These are phyloP conservation scores for Tauraco hartlaubi DNA, from an alignment of 2,797 vertebrate genomes.

Conservation along the genomic window DNA sequence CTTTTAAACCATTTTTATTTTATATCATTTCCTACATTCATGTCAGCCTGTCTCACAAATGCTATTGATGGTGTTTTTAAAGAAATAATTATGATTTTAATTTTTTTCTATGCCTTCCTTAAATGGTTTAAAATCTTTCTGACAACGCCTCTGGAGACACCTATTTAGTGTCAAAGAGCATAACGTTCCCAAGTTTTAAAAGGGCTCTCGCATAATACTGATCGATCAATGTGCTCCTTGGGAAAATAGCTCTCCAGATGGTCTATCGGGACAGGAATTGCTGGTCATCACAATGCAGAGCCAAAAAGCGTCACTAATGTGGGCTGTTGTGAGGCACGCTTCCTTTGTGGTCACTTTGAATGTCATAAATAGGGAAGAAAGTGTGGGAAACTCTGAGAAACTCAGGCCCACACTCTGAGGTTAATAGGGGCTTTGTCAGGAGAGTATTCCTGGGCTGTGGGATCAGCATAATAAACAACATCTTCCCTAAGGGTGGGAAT, in stretches of 20 bases:
- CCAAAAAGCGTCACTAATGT: constrained; percentile 73
- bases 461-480: constrained; percentile 71
- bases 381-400: constrained; percentile 82
- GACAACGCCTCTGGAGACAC: constrained; percentile 51
- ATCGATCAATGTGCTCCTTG: constrained; percentile 72
- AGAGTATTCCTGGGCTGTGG: constrained; percentile 54
- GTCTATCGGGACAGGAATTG: constrained; percentile 75
- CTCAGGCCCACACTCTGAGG: constrained; percentile 75
- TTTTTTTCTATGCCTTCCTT: background rate
- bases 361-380: constrained; percentile 78
- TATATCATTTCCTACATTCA: background rate
- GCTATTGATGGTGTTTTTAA: background rate
- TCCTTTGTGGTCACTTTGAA: constrained; percentile 80
- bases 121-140: constrained; percentile 67
- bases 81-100: constrained; percentile 15
- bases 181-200: constrained; percentile 74
- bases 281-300: constrained; percentile 65
- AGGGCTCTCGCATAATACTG: constrained; percentile 56
- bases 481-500: constrained; percentile 52
- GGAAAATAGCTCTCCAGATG: constrained; percentile 80
- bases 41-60: background rate
- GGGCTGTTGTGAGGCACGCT: constrained; percentile 80
- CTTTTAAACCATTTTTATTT: background rate
- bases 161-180: constrained; percentile 76
- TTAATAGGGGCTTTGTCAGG: constrained; percentile 73